A percentile compares a stretch with the other conserved stretches of the same genome.
Conservation (phyloP, 2,113 vertebrate genomes). For the Numida meleagris region DNA sequence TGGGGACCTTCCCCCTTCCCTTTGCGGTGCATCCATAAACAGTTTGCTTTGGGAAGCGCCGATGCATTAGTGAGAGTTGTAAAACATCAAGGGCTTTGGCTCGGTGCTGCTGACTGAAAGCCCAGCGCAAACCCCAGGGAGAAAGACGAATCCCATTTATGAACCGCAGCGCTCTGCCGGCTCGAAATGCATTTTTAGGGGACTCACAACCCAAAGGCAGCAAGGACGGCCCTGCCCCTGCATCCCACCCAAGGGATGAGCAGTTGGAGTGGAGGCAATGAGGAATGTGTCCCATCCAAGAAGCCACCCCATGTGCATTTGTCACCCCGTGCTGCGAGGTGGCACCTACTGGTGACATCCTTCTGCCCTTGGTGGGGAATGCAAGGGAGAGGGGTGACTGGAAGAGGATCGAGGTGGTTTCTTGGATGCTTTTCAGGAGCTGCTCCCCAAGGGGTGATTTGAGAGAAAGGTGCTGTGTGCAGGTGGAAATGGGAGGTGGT, state of each 20-base stretch:
- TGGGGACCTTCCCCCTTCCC: constrained; percentile 5
- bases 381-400: background rate
- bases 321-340: background rate
- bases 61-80: background rate
- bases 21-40: background rate
- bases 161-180: background rate
- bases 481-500: background rate
- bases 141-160: background rate
- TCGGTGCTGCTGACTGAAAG: background rate
- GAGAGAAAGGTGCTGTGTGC: accelerated
- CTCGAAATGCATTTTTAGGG: background rate
- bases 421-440: background rate
- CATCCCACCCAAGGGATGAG: background rate
- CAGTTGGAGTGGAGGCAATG: background rate
- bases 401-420: background rate
- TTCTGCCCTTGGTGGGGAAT: background rate
- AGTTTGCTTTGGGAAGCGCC: constrained; percentile 16
- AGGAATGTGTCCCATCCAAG: accelerated
- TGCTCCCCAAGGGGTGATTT: background rate
- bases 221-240: background rate
- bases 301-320: background rate
- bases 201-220: background rate
- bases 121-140: background rate
- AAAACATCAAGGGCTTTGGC: background rate
- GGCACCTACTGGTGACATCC: background rate